Conservation (phyloP, 2,888 invertebrate genomes). For the Pristionchus arcanus region DNA sequence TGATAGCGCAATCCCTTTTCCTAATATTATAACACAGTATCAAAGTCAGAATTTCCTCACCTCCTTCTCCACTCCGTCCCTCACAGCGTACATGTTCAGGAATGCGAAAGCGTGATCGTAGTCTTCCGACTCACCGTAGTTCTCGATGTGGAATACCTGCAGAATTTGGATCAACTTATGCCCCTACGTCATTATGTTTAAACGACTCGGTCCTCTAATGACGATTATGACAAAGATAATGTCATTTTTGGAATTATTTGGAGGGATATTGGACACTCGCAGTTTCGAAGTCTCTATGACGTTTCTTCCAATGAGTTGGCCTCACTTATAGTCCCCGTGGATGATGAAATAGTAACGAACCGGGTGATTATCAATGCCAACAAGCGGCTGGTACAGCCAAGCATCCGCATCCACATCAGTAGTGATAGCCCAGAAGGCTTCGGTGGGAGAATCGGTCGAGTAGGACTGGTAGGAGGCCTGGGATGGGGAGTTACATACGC, state of each 20-base stretch:
- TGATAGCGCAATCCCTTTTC: too few species aligned
- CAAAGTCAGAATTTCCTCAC: neutral
- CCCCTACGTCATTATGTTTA: too few species aligned
- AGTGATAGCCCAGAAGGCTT: conserved; percentile 50
- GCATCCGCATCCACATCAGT: conserved; percentile 59
- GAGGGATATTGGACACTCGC: too few species aligned
- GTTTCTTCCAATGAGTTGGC: neutral
- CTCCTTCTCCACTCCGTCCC: conserved; percentile 65
- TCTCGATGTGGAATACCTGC: conserved; percentile 58
- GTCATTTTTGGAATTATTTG: too few species aligned
- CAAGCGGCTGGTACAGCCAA: conserved; percentile 54
- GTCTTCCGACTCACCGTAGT: neutral
- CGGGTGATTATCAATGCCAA: conserved; percentile 35
- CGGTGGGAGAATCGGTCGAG: neutral
- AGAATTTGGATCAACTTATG: too few species aligned
- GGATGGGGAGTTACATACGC: too few species aligned
- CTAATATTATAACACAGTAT: too few species aligned
- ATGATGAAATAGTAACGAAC: neutral
- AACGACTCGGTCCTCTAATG: too few species aligned
- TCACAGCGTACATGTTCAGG: conserved; percentile 65
- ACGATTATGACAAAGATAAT: too few species aligned
- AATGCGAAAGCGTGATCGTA: conserved; percentile 59
- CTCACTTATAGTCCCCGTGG: too few species aligned
- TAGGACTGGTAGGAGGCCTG: conserved; percentile 32
- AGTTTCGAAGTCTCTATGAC: too few species aligned